Conservation (phyloP, 1,140 invertebrate species). For the Hylaeus anthracinus region DNA sequence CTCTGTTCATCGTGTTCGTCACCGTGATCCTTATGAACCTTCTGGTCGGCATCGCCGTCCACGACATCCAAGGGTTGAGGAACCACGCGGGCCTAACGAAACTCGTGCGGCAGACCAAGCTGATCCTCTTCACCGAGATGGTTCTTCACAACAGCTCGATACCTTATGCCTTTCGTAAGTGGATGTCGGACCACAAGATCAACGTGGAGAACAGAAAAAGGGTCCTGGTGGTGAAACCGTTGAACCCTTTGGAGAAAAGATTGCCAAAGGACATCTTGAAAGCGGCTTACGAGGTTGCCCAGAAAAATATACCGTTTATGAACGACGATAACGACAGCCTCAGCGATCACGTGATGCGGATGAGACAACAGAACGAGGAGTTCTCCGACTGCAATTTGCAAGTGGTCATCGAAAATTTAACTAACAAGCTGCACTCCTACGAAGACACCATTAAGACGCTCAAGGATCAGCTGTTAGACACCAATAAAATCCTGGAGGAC, state of each 20-base stretch:
- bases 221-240: constrained; percentile 84
- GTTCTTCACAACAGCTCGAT: constrained; percentile 83
- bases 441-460: constrained; percentile 71
- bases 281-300: constrained; percentile 84
- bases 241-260: constrained; percentile 85
- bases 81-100: constrained; percentile 86
- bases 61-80: constrained; percentile 85
- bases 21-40: constrained; percentile 87
- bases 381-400: constrained; percentile 57
- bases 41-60: constrained; percentile 86
- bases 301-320: constrained; percentile 73
- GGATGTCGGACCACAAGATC: constrained; percentile 76
- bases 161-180: constrained; percentile 78
- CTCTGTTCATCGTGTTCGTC: constrained; percentile 85
- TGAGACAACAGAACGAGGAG: constrained; percentile 66
- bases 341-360: constrained; percentile 65
- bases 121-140: constrained; percentile 86
- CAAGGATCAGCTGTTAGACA: constrained; percentile 69
- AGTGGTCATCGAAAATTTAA: constrained; percentile 64
- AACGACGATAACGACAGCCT: constrained; percentile 67
- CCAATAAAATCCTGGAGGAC: constrained; percentile 72
- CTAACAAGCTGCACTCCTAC: constrained; percentile 67
- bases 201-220: constrained; percentile 76
- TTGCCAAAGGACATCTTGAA: constrained; percentile 85
- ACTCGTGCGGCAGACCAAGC: constrained; percentile 85